phyloP scores from a whole-genome alignment of 1,140 invertebrate species.

The Drosophila ananassae region DNA sequence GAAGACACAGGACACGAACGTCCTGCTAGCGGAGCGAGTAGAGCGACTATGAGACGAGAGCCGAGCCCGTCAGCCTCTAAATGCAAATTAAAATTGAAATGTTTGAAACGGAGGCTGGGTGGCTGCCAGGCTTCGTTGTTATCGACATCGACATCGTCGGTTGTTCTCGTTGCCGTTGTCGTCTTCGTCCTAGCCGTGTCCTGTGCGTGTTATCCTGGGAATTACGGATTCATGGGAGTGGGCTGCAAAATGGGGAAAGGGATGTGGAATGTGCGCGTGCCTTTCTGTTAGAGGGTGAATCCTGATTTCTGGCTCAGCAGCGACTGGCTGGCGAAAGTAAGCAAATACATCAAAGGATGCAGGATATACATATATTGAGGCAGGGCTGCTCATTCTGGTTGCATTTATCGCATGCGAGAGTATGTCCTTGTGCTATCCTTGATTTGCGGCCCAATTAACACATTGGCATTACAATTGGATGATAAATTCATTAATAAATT shows the following conservation, averaged over 20 bases:
- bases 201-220: slow-evolving; percentile 55
- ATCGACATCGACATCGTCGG: slow-evolving; percentile 42
- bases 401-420: slow-evolving; percentile 66
- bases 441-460: slow-evolving; percentile 46
- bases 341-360: slow-evolving; percentile 71
- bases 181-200: slow-evolving; percentile 39
- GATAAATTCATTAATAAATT: slow-evolving; percentile 25
- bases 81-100: slow-evolving; percentile 79
- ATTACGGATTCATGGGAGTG: slow-evolving; percentile 20
- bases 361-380: slow-evolving; percentile 61
- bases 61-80: slow-evolving; percentile 68
- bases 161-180: slow-evolving; percentile 47
- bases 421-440: slow-evolving; percentile 3
- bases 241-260: slow-evolving; percentile 11
- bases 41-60: slow-evolving; percentile 65
- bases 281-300: slow-evolving; percentile 51
- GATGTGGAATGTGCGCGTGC: slow-evolving; percentile 43
- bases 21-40: slow-evolving; percentile 64
- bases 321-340: slow-evolving; percentile 76
- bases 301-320: slow-evolving; percentile 37
- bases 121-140: slow-evolving; percentile 27
- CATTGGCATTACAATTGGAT: slow-evolving; percentile 28
- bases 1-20: slow-evolving; percentile 67
- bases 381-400: slow-evolving; percentile 60
- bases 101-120: slow-evolving; percentile 64